These are phyloP conservation scores for Triops cancriformis DNA, from an alignment of 1,140 invertebrate genomes.

Conservation along the genomic window DNA sequence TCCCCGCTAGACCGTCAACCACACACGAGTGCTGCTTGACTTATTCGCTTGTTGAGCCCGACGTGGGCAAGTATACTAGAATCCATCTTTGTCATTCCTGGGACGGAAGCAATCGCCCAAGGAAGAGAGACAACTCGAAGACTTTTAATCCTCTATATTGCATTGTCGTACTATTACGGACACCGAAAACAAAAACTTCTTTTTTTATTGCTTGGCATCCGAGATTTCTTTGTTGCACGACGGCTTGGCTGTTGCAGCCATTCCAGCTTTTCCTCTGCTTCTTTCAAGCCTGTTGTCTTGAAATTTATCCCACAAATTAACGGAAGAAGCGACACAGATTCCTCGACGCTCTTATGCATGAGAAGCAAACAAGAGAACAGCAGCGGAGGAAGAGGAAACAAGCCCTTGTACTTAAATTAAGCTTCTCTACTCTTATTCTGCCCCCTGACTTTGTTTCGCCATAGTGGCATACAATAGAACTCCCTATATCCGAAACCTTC, in stretches of 20 bases:
- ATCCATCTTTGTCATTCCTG: constrained; percentile 1
- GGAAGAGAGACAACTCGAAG: background rate
- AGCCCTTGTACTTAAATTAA: constrained; percentile 8
- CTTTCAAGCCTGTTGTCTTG: background rate
- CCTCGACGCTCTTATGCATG: background rate
- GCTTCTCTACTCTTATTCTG: background rate
- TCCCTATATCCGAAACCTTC: no score
- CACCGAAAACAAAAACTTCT: background rate
- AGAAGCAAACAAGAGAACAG: background rate
- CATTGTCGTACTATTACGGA: background rate
- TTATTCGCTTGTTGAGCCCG: background rate
- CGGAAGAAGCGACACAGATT: constrained; percentile 6
- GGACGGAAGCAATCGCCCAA: background rate
- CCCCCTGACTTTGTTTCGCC: background rate
- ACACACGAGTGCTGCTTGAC: background rate
- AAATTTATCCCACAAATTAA: background rate
- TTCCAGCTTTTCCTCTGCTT: background rate
- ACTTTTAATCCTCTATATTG: background rate
- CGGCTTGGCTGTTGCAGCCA: background rate
- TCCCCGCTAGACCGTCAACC: background rate
- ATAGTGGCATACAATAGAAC: background rate
- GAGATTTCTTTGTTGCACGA: background rate
- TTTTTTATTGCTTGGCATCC: background rate
- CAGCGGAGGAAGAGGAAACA: background rate
- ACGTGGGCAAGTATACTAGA: background rate